Base-by-base conservation (phyloP, 2,888 invertebrate genomes). In the Acanthosepion pharaonis region DNA sequence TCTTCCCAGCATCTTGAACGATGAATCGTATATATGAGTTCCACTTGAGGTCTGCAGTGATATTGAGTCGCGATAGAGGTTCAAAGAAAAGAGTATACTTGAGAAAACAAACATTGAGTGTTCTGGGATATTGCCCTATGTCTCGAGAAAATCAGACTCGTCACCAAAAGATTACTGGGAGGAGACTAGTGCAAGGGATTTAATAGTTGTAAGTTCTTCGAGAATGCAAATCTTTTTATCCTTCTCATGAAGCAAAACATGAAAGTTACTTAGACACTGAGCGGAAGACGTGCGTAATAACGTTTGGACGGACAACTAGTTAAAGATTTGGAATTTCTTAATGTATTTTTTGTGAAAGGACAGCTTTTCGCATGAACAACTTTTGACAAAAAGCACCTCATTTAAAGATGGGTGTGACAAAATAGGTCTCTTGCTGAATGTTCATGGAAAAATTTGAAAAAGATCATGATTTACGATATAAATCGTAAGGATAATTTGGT, bases 391-490 rank as follows among this genome's bases (percentile, higher is more conserved):
- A 78, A 33, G 15, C 78, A 33, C 78, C 78, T 78, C 78, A 78
- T 78, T 33, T 78, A n/a, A 78, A 78, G 78, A 78, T 78, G 78
- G 78, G 78, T 78, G 78, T 78, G 78, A 78, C 78, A 78, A 78
- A 78, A 78, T 78, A 78, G 78, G n/a, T 78, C 78, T 78, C 78
- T 78, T 8, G 78, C 78, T 78, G 78, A 78, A 78, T 78, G 78
- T 33, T 78, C 33, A 78, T 78, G 78, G 78, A 78, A 78, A 33
- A 5, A 78, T 78, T 9, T n/a, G 78, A 78, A 78, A 78, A 78
- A n/a, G 78, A 78, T 78, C 78, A n/a, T 78, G 78, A 78, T 78
- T 78, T 78, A 78, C n/a, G 78, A 78, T 78, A 15, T 78, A n/a
- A 78, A 33, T 78, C 8, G 78, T 78, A 33, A 11, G 78, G 78